phyloP scores from a whole-genome alignment of 2,888 invertebrate species.

The Cataglyphis livida region DNA sequence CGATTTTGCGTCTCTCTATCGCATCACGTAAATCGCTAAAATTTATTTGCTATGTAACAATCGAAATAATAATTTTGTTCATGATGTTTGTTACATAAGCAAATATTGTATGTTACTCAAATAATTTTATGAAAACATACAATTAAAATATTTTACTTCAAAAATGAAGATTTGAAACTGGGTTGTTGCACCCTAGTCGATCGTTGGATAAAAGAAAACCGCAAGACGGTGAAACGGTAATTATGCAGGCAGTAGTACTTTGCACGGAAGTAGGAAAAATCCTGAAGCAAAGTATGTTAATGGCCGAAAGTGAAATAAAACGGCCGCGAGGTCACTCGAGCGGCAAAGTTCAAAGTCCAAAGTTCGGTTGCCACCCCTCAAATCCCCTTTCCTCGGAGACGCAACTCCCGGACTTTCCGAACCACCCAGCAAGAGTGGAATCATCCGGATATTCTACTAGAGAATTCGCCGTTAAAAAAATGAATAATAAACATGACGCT shows the following conservation, averaged over 20 bases:
- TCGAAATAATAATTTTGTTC: neutral
- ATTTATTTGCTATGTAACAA: neutral
- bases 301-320: slow-evolving; percentile 83
- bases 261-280: slow-evolving; percentile 77
- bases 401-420: slow-evolving; percentile 52
- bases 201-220: slow-evolving; percentile 23
- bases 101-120: neutral
- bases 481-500: slow-evolving; percentile 32
- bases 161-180: neutral
- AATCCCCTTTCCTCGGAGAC: slow-evolving; percentile 49
- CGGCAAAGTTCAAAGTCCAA: slow-evolving; percentile 83
- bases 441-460: slow-evolving; percentile 19
- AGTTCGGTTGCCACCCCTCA: slow-evolving; percentile 75
- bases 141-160: neutral
- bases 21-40: neutral
- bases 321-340: slow-evolving; percentile 78
- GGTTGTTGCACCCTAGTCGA: slow-evolving; percentile 26
- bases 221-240: slow-evolving; percentile 68
- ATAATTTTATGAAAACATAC: neutral
- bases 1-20: neutral
- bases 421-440: slow-evolving; percentile 29
- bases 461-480: slow-evolving; percentile 20
- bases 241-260: slow-evolving; percentile 78
- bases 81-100: neutral
- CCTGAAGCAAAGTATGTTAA: slow-evolving; percentile 83